These are phyloP conservation scores for Chorisops tibialis DNA, from an alignment of 2,888 invertebrate genomes.

Conservation along the genomic window DNA sequence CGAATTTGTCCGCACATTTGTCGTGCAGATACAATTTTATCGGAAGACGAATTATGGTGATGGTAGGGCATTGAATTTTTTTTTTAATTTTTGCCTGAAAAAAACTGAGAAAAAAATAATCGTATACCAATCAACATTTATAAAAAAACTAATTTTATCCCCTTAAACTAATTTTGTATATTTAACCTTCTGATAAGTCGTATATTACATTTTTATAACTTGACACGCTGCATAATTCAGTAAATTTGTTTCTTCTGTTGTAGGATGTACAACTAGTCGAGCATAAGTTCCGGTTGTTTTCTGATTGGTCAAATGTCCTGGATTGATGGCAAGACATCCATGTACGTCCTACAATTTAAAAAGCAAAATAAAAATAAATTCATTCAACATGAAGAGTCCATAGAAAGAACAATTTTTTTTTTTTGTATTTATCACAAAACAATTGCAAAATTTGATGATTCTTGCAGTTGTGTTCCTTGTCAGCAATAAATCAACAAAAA, in stretches of 20 bases:
- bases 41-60: no score
- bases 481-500: background rate
- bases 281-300: conserved; percentile 74
- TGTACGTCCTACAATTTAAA: conserved; percentile 64
- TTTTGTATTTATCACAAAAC: conserved; percentile 2
- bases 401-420: no score
- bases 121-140: no score
- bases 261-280: conserved; percentile 59
- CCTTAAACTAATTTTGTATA: no score
- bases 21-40: no score
- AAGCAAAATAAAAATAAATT: conserved; percentile 29
- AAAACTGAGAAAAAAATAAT: no score
- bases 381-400: background rate
- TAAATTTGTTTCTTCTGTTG: conserved; percentile 45
- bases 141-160: no score
- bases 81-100: no score
- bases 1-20: no score
- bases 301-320: conserved; percentile 76
- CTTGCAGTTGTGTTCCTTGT: no score
- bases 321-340: conserved; percentile 79
- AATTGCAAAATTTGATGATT: conserved; percentile 1
- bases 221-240: conserved; percentile 54
- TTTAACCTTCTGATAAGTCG: no score
- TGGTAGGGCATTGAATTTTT: no score
- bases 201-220: conserved; percentile 55